These are phyloP conservation scores for Brienomyrus longianalis DNA, from an alignment of 2,113 vertebrate species.

Conservation along the genomic window DNA sequence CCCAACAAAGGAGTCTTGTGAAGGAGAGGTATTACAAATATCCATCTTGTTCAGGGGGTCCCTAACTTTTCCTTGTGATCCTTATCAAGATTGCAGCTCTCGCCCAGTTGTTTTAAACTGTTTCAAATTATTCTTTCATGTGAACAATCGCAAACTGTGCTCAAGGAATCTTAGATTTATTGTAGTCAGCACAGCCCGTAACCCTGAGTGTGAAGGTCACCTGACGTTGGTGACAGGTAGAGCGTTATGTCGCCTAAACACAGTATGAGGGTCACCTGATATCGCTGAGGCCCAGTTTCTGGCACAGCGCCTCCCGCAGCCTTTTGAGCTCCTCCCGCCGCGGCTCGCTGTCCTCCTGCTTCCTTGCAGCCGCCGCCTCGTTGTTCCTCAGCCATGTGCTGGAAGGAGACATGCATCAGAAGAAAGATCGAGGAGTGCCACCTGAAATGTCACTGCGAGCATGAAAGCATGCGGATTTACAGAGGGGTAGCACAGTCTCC, in stretches of 20 bases:
- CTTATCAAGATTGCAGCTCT: neutral
- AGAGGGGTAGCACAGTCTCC: neutral
- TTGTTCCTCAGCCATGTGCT: slow-evolving; percentile 85
- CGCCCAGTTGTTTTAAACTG: neutral
- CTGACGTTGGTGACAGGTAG: too few species aligned
- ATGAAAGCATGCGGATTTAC: neutral
- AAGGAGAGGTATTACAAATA: neutral
- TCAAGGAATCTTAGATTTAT: too few species aligned
- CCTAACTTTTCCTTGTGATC: neutral
- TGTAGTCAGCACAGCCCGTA: too few species aligned
- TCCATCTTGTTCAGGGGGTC: neutral
- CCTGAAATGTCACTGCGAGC: neutral
- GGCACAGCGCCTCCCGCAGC: slow-evolving; percentile 73
- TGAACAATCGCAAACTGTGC: too few species aligned
- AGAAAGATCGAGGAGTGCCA: too few species aligned
- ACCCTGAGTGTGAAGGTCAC: neutral
- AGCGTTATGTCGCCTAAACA: too few species aligned
- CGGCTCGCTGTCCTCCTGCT: slow-evolving; percentile 74
- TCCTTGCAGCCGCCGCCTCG: slow-evolving; percentile 67
- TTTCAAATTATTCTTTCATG: too few species aligned
- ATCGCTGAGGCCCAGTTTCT: slow-evolving; percentile 69
- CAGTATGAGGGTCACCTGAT: slow-evolving; percentile 69
- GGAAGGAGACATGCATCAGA: neutral
- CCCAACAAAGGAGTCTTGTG: neutral
- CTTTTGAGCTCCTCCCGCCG: slow-evolving; percentile 75